These are phyloP conservation scores for Himalopsyche tibetana DNA, from an alignment of 2,888 invertebrate genomes.

Conservation along the genomic window DNA sequence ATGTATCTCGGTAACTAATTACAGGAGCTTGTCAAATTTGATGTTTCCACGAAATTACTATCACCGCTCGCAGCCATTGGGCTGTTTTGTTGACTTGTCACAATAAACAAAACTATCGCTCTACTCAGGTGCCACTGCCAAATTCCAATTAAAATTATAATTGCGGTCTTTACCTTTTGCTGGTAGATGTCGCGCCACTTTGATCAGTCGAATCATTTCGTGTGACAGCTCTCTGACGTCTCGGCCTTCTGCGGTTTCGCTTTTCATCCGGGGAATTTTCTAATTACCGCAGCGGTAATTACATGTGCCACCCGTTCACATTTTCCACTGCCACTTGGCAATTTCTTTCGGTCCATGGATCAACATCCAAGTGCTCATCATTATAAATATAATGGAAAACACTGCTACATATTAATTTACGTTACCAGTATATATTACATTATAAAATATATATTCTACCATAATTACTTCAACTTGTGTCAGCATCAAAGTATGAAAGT, in stretches of 20 bases:
- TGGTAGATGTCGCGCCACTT: slow-evolving; percentile 33
- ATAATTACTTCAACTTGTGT: no score
- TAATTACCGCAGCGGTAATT: slow-evolving; percentile 3
- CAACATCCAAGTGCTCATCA: no score
- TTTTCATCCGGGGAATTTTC: slow-evolving; percentile 29
- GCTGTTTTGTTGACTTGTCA: not conserved
- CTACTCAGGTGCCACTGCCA: slow-evolving; percentile 4
- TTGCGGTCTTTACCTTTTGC: slow-evolving; percentile 40
- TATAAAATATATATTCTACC: no score
- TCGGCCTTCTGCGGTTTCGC: slow-evolving; percentile 27
- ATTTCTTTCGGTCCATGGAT: no score
- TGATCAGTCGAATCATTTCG: slow-evolving; percentile 40
- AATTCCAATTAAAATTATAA: slow-evolving; percentile 40
- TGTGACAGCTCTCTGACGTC: slow-evolving; percentile 34
- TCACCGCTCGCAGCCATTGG: not conserved
- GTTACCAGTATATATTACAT: no score
- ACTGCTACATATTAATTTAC: no score
- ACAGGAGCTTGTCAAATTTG: slow-evolving; percentile 6
- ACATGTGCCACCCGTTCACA: not conserved
- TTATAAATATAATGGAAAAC: no score
- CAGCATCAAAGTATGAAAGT: no score
- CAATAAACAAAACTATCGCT: slow-evolving; percentile 28
- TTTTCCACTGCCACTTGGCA: not conserved
- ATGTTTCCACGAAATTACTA: slow-evolving; percentile 28
- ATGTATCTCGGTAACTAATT: slow-evolving; percentile 6